Conservation (phyloP, 2,888 invertebrate species). For the Nyleta sp. region DNA sequence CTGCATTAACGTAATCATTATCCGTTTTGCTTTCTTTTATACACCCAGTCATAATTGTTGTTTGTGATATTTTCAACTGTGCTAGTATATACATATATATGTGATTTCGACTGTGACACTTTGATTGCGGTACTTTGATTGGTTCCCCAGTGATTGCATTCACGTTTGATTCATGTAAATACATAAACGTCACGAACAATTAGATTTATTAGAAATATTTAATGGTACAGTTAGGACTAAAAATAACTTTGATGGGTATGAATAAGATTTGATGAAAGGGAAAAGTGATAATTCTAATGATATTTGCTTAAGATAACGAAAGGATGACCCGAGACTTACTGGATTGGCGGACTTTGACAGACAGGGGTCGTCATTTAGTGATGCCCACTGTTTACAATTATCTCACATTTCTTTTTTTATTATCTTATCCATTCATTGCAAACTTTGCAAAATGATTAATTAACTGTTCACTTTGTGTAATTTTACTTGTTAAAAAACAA, state of each 20-base stretch:
- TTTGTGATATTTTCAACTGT: too few species aligned
- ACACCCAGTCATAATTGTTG: too few species aligned
- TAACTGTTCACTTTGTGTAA: constrained; percentile 29
- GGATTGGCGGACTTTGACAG: constrained; percentile 78
- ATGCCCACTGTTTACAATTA: constrained; percentile 66
- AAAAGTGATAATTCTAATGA: constrained; percentile 22
- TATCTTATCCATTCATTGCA: constrained; percentile 48
- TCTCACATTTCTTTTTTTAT: constrained; percentile 48
- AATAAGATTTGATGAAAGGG: constrained; percentile 20
- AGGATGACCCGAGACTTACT: constrained; percentile 68
- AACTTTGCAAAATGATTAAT: constrained; percentile 56
- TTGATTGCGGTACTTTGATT: too few species aligned
- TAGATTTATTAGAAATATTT: too few species aligned
- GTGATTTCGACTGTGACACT: too few species aligned
- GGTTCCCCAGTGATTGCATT: too few species aligned
- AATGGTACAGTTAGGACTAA: too few species aligned
- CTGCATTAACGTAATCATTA: too few species aligned
- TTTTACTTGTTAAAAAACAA: background rate
- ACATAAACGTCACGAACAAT: too few species aligned
- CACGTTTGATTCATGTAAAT: too few species aligned
- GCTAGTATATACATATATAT: too few species aligned
- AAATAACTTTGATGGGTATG: constrained; percentile 8
- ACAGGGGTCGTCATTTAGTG: constrained; percentile 76
- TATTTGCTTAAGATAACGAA: constrained; percentile 63
- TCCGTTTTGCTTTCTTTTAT: too few species aligned